Base-by-base conservation (phyloP, 1,140 invertebrate genomes). In the Babylonia areolata region DNA sequence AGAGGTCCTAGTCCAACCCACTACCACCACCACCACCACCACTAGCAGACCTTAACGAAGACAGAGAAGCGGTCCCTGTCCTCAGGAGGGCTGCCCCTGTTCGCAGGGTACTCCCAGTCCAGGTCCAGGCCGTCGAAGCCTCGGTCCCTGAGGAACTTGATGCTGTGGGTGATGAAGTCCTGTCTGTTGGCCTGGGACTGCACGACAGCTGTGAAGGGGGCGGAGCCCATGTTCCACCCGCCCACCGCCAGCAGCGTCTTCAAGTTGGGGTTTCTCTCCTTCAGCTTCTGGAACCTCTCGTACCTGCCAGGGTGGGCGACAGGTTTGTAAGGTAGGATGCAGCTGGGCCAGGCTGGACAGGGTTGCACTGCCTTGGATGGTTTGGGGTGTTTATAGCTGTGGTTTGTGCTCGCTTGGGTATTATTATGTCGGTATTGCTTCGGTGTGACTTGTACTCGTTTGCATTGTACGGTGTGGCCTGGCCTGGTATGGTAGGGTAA, bases 91-190 rank as follows among this genome's bases (percentile, higher is more conserved):
- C 98, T 98, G 92, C 99, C 98, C 42, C 98, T 95, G 92, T 96
- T 96, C 0, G 97, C 97, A 0, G 98, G 98, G 95, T 99, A 99
- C 92, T 98, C 98, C 98, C 97, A 99, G 93, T 99, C 98, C 88
- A 99, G 95, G 94, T 99, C 98, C 35, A 99, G 86, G 1, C 88
- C 88, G 79, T 89, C 85, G 84, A 89, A 87, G 2, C 46, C 80
- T 93, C 98, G 97, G 91, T 97, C 96, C 86, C 98, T 95, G 79
- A 99, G 95, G 92, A 98, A 98, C 94, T 97, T 97, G 17, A 99
- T 95, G 33, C 96, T 95, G 35, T 86, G 75, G 17, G 85, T 40
- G 64, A 89, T 87, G 85, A 93, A 93, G 35, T 77, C 75, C 1
- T 35, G 69, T 37, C 90, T 81, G 39, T 73, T 88, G 6, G 69